These are phyloP conservation scores for Nemopilema nomurai DNA, from an alignment of 30 jellyfish, hydroid and myxozoan genomes.

Conservation along the genomic window DNA sequence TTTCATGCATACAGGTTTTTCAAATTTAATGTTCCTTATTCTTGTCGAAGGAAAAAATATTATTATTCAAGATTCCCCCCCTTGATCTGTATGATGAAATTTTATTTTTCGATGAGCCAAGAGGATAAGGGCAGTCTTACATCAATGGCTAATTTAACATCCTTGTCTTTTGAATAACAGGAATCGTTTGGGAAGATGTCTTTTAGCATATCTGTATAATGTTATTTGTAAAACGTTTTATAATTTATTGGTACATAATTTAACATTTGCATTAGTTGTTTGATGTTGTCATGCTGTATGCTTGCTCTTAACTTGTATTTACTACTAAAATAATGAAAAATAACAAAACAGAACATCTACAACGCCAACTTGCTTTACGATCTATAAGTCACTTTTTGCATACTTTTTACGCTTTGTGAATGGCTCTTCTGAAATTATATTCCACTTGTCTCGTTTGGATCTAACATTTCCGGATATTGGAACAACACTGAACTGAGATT, in stretches of 20 bases:
- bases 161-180: background rate
- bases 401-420: background rate
- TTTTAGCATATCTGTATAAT: background rate
- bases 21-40: background rate
- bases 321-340: background rate
- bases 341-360: background rate
- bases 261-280: background rate
- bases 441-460: background rate
- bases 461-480: background rate
- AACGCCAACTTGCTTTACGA: background rate
- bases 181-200: background rate
- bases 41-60: background rate
- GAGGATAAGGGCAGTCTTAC: background rate
- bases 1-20: background rate
- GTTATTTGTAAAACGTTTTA: background rate
- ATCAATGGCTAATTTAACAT: background rate
- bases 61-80: background rate
- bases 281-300: background rate
- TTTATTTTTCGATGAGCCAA: background rate
- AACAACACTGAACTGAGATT: constrained; percentile 14
- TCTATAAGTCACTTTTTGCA: background rate
- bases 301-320: background rate
- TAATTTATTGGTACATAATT: background rate
- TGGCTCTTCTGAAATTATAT: background rate
- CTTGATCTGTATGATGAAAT: background rate